These are phyloP conservation scores for Drosophila jambulina DNA, from an alignment of 1,140 invertebrate genomes.

Conservation along the genomic window DNA sequence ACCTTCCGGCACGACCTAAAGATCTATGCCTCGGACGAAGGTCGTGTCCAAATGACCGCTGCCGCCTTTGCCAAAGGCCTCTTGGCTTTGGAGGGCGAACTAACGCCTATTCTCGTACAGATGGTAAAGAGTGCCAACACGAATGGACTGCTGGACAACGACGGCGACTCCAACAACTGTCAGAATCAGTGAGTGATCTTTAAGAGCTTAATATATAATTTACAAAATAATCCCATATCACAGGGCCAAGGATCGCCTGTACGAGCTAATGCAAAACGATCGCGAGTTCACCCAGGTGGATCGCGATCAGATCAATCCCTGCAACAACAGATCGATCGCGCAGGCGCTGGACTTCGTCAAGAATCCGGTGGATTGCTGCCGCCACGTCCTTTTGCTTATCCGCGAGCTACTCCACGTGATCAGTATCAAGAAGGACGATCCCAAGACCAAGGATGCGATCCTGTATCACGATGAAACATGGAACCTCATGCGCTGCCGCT, in stretches of 20 bases:
- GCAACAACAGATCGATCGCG: slow-evolving; percentile 93
- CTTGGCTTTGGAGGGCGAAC: slow-evolving; percentile 98
- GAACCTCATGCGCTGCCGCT: slow-evolving; percentile 98
- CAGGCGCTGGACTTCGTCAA: slow-evolving; percentile 97
- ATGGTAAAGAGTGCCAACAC: slow-evolving; percentile 99
- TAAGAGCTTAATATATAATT: too few relatives aligned
- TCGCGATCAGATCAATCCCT: slow-evolving; percentile 92
- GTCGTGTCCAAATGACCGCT: slow-evolving; percentile 99
- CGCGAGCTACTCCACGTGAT: slow-evolving; percentile 94
- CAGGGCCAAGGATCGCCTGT: slow-evolving; percentile 97
- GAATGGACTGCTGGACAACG: slow-evolving; percentile 98
- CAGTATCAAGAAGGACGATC: slow-evolving; percentile 93
- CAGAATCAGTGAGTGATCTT: slow-evolving; percentile 94
- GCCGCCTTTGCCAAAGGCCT: slow-evolving; percentile 99
- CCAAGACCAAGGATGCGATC: slow-evolving; percentile 94
- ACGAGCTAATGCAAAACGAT: slow-evolving; percentile 96
- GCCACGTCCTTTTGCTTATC: slow-evolving; percentile 94
- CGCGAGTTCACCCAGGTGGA: slow-evolving; percentile 95
- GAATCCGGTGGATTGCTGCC: slow-evolving; percentile 98
- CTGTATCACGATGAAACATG: slow-evolving; percentile 99
- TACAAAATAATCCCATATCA: slow-evolving; percentile 3
- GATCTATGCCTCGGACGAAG: slow-evolving; percentile 99
- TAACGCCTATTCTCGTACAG: slow-evolving; percentile 99
- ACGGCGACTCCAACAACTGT: slow-evolving; percentile 97
- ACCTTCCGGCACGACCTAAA: slow-evolving; percentile 99